Base-by-base conservation (phyloP, 64 coral and sea anemone genomes). In the Trachythela sp. region DNA sequence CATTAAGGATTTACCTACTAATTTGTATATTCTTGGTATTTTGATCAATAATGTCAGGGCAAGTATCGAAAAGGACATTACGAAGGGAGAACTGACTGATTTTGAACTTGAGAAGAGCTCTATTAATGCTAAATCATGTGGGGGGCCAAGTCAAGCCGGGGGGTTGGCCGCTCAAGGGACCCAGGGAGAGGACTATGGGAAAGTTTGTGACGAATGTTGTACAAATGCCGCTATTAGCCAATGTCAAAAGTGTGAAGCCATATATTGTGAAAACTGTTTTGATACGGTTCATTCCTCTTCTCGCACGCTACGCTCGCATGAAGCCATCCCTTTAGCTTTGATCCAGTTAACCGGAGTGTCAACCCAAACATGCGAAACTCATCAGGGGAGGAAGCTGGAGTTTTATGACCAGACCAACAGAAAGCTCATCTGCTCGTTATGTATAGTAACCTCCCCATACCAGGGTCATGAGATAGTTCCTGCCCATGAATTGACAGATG, bases 11-110 rank as follows among this genome's bases (percentile, higher is more conserved):
- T 39, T 80, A 35, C 75, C 75, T 29, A 80, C 75, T 39, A 80
- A 80, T 30, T 39, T 80, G 30, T 80, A 80, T 22, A 80, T 80
- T 39, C 37, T 80, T 14, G 75, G 75, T 36, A 80, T 80, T 80
- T 80, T 80, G 75, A 80, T 80, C 75, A 80, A 80, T 38, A 80
- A 80, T 80, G 75, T 80, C 30, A 20, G 75, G 3, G 75, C 75
- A 29, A 14, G 4, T 35, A 17, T 80, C 35, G 75, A 80, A 36
- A 80, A 80, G 37, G 75, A 80, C 37, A 30, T 80, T 80, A 36
- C 30, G 20, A 80, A 39, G 8, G 75, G 75, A 1, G 75, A 80
- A 39, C 33, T 80, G 37, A 37, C 27, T 18, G 75, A 80, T 39
- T 80, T 80, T 80, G 33, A 80, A 29, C 2, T 80, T 0, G 75